phyloP scores from a whole-genome alignment of 2,113 vertebrate genomes.

The Lonchura striata region DNA sequence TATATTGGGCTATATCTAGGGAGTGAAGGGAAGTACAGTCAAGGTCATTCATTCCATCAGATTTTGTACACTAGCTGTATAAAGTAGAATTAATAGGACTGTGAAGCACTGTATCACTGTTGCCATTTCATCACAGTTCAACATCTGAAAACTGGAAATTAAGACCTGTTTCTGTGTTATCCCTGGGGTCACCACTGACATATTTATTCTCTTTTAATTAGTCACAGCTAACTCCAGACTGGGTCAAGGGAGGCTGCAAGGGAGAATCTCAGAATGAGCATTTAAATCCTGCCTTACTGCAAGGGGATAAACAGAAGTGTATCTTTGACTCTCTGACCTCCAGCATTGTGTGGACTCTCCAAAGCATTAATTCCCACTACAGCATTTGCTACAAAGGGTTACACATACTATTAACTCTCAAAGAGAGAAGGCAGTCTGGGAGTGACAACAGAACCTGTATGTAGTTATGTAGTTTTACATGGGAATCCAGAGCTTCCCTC shows the following conservation, averaged over 20 bases:
- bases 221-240: neutral
- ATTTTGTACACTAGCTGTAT: neutral
- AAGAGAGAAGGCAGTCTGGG: neutral
- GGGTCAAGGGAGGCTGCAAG: neutral
- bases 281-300: neutral
- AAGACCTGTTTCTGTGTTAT: neutral
- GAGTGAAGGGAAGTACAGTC: neutral
- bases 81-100: neutral
- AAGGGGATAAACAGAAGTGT: neutral
- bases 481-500: too few relatives aligned
- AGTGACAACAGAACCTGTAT: neutral
- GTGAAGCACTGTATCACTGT: accelerated
- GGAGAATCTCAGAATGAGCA: neutral
- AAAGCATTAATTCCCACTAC: neutral
- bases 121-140: neutral
- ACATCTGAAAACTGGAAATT: neutral
- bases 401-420: neutral
- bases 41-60: neutral
- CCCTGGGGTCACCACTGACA: neutral
- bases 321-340: neutral
- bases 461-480: neutral
- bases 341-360: neutral
- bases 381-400: neutral
- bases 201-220: slow-evolving; percentile 20
- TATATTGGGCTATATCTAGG: neutral